Evolutionary conservation across 1,140 invertebrate species (phyloP), one percentile per base, ranked within the genome.

Genomic region (Drosophila varians): DNA sequence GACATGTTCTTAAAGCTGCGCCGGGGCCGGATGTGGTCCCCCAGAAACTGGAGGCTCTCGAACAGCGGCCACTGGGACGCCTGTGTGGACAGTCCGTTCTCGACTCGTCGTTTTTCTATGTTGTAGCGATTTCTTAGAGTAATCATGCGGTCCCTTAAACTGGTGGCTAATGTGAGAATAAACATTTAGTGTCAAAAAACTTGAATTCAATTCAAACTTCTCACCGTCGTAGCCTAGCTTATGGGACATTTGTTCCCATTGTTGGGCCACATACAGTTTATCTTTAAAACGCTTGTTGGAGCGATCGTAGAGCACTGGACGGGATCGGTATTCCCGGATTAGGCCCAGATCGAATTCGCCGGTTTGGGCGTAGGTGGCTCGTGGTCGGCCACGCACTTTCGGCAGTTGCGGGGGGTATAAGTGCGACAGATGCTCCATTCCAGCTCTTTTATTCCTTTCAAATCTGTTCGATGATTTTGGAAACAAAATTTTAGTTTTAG

Each of bases 81-180:
- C n/a, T 68, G 48, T 7, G 58, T 57, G 5, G 62, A 46, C 4
- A 57, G 34, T 7, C 47, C 53, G 42, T 75, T 79, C 18, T 91
- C 90, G 2, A 91, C 48, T 2, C 90, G 90, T 4, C 90, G 75
- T 46, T 91, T 91, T 43, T 91, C 90, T 9, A 91, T 79, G 49
- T 91, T 91, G 36, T 91, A 91, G 11, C 90, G 90, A 71, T 91
- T 91, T 5, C 90, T 74, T 7, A 91, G 48, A 12, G 90, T 90
- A 4, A 89, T 65, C 77, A 91, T 91, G 4, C 90, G 90, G 34
- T 91, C 90, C 34, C 89, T 83, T 6, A 91, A 51, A 18, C 89
- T 70, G 16, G 76, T 66, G 46, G 89, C 90, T 91, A 28, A 21
- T 11, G 3, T 31, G 4, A 28, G 6, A 36, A 64, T 28, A 16